Evolutionary conservation across 2,888 invertebrate genomes (phyloP).

Genomic region (Polymixis flavicincta): DNA sequence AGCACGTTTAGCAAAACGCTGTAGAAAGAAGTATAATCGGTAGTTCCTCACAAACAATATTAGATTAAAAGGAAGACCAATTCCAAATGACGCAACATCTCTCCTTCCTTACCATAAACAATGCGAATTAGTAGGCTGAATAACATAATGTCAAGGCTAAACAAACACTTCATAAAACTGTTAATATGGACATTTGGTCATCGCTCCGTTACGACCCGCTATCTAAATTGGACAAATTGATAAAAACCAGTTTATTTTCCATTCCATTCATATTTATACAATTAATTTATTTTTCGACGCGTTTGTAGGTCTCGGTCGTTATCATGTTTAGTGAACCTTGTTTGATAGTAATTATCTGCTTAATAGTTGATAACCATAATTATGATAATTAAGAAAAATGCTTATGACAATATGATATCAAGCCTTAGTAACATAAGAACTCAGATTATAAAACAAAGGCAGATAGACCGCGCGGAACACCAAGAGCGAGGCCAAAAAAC

Average conservation of each 20-base stretch:
- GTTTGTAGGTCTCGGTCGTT: constrained; percentile 71
- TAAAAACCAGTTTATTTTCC: constrained; percentile 71
- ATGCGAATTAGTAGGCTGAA: constrained; percentile 34
- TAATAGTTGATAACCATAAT: constrained; percentile 28
- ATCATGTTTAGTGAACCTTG: constrained; percentile 70
- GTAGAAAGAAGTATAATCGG: neutral
- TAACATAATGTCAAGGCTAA: constrained; percentile 34
- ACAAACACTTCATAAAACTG: constrained; percentile 39
- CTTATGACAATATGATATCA: neutral
- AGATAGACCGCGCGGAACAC: too few relatives aligned
- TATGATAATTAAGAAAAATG: constrained; percentile 11
- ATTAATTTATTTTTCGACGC: constrained; percentile 60
- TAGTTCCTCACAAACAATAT: neutral
- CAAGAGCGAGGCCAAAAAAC: too few relatives aligned
- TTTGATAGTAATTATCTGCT: constrained; percentile 43
- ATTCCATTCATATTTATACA: constrained; percentile 66
- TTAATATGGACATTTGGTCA: constrained; percentile 53
- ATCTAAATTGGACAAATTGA: constrained; percentile 70
- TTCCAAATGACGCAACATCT: neutral
- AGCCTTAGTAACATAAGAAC: neutral
- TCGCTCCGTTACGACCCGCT: constrained; percentile 45
- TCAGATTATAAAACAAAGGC: too few relatives aligned
- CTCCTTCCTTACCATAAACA: neutral
- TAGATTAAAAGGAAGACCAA: neutral
- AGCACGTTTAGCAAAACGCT: neutral